phyloP scores from a whole-genome alignment of 2,113 vertebrate species.

The Pelvicachromis taeniatus region DNA sequence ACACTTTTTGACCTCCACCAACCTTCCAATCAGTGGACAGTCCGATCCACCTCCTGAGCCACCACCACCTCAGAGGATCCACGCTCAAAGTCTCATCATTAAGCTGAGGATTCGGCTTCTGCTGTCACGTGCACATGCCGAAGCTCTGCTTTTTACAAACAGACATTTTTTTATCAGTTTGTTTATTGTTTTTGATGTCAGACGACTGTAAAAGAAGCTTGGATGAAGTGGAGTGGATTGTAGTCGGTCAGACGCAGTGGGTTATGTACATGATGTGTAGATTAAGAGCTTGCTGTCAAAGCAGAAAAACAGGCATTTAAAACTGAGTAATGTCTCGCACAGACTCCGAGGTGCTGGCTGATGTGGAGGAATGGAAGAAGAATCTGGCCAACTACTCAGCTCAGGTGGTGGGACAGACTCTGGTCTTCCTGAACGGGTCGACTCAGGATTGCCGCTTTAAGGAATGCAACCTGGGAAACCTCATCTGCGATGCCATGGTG shows the following conservation, averaged over 20 bases:
- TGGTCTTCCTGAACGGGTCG: constrained; percentile 86
- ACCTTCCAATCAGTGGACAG: not conserved
- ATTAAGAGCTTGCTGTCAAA: not conserved
- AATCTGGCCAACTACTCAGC: constrained; percentile 78
- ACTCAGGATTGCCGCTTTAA: constrained; percentile 79
- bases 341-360: constrained; percentile 79
- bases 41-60: not conserved
- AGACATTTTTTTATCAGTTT: not conserved
- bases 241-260: not conserved
- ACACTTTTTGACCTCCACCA: not conserved
- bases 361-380: constrained; percentile 79
- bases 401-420: constrained; percentile 79
- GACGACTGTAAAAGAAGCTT: not conserved
- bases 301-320: not conserved
- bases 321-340: not conserved
- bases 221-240: not conserved
- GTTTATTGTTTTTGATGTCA: not conserved
- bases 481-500: constrained; percentile 92
- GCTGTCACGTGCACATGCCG: not conserved
- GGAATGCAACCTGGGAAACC: constrained; percentile 93
- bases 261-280: not conserved
- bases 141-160: not conserved
- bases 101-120: not conserved
- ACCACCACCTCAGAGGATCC: not conserved
- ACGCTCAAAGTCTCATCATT: not conserved